These are phyloP conservation scores for Nephrocerus scutellatus DNA, from an alignment of 2,888 invertebrate genomes.

Conservation along the genomic window DNA sequence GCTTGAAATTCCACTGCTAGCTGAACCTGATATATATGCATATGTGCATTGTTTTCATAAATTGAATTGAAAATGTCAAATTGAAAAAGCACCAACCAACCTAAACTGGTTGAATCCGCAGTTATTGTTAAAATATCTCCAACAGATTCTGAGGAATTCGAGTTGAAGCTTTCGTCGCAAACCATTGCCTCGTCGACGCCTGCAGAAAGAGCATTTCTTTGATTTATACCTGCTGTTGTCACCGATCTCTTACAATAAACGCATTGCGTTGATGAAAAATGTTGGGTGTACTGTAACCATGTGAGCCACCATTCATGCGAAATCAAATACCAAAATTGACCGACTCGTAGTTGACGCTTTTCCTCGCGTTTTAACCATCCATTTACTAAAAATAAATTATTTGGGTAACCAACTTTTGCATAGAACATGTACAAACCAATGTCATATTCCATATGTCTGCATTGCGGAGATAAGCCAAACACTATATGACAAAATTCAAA, in stretches of 20 bases:
- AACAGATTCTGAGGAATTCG: conserved; percentile 58
- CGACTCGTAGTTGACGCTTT: conserved; percentile 65
- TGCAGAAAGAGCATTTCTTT: conserved; percentile 25
- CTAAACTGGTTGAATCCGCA: conserved; percentile 51
- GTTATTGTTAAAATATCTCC: conserved; percentile 57
- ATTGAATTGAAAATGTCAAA: background rate
- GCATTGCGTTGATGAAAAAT: conserved; percentile 46
- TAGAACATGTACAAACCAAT: conserved; percentile 51
- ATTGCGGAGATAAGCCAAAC: conserved; percentile 73
- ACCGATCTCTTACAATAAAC: conserved; percentile 47
- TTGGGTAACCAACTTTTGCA: background rate
- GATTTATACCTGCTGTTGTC: conserved; percentile 24
- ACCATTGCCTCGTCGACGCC: conserved; percentile 57
- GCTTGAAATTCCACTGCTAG: conserved; percentile 61
- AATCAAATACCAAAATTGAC: conserved; percentile 86
- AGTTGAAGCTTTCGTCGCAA: conserved; percentile 65
- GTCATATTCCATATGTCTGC: conserved; percentile 72
- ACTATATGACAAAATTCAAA: conserved; percentile 83
- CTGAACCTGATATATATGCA: conserved; percentile 37
- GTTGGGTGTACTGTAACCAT: conserved; percentile 67
- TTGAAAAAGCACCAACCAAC: conserved; percentile 17
- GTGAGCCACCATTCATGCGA: conserved; percentile 79
- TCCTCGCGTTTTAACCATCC: conserved; percentile 78
- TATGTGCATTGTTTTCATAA: background rate
- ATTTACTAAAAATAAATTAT: conserved; percentile 50